These are phyloP conservation scores for Actinia tenebrosa DNA, from an alignment of 64 coral and sea anemone genomes.

Conservation along the genomic window DNA sequence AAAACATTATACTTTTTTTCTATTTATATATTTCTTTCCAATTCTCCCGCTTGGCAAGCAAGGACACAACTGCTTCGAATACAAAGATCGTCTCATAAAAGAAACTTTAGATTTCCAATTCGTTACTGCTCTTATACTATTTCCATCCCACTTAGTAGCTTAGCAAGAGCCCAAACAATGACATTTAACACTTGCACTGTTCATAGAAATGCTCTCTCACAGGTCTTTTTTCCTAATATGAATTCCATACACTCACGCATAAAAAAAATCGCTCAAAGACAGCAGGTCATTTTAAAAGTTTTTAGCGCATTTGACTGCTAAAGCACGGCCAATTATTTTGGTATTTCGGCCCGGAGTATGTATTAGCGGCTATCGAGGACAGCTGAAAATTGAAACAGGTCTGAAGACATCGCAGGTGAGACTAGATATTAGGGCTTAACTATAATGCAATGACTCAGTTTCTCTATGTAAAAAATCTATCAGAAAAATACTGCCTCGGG, in stretches of 20 bases:
- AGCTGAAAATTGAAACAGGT: slow-evolving; percentile 18
- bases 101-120: not conserved
- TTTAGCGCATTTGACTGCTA: not conserved
- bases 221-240: slow-evolving; percentile 1
- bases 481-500: not conserved
- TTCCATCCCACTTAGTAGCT: not conserved
- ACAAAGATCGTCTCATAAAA: not conserved
- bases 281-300: not conserved
- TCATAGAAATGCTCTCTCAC: not conserved
- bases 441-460: slow-evolving; percentile 14
- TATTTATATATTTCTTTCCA: not conserved
- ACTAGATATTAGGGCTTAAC: not conserved
- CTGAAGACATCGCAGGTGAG: slow-evolving; percentile 13
- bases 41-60: not conserved
- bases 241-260: not conserved
- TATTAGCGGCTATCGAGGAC: not conserved
- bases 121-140: not conserved
- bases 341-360: not conserved
- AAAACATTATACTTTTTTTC: not conserved
- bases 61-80: not conserved
- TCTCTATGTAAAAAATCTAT: slow-evolving; percentile 16
- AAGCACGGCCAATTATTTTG: not conserved
- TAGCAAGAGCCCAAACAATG: not conserved
- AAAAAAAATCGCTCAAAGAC: not conserved
- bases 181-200: slow-evolving; percentile 13